Evolutionary conservation across 2,797 vertebrate genomes (phyloP), one percentile per base, ranked within the genome.

Genomic region (Pogoniulus pusillus): DNA sequence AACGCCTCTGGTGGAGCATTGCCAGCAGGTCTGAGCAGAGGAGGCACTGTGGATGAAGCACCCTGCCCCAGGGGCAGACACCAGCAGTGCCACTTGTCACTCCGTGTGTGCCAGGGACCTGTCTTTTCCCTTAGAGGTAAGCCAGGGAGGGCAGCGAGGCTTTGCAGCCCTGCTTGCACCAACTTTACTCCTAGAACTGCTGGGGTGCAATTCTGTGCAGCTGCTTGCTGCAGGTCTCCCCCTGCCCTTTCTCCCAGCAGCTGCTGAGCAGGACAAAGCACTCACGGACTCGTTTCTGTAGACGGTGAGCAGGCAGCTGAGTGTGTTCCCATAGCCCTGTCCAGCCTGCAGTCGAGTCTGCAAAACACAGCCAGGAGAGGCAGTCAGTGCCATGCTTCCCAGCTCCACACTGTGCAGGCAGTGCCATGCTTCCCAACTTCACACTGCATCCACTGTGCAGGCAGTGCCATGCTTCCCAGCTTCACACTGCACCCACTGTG

Each of bases 291-390:
- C 99, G 90, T 98, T 98, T 96, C 94, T 98, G 97, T 99, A 99
- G 95, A 99, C 98, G 24, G 87, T 98, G 55, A 98, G 96, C 87
- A 99, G 93, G 84, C 99, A 99, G 95, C 97, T 98, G 7, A 99
- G 55, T 6, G 97, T 98, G 95, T 96, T 99, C 74, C 95, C 97
- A 62, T 99, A 99, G 86, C 98, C 98, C 49, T 97, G 94, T 6
- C 99, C 99, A 5, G 98, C 98, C 97, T 99, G 99, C 80, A 99
- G 97, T 37, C 98, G 98, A 43, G 98, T 98, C 99, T 99, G 97
- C 10, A 82, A 91, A 90, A 96, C 19, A 95, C 77, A 96, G 86
- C 60, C 47, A 37, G 41, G 41, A 17, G 41, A 17, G 41, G 15
- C 41, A 41, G 41, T 41, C 41, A 41, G 15, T 41, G 41, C 41